Percentiles rank a stretch among this genome's conserved stretches.
Evolutionary conservation across 2,888 invertebrate genomes (phyloP).

Genomic region (Caradrina clavipalpis): DNA sequence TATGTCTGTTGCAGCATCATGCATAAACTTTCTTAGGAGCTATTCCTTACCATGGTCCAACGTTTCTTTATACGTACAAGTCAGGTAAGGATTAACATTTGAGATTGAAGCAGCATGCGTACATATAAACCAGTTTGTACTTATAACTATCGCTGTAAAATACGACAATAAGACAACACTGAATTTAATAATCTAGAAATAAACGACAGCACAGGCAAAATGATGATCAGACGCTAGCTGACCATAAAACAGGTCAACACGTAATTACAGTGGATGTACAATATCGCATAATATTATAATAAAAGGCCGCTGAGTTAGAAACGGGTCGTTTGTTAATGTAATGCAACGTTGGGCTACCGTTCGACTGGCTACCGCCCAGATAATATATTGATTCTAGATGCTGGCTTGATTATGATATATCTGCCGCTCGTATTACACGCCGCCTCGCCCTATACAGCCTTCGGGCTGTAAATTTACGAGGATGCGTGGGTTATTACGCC

Average conservation of each 20-base stretch:
- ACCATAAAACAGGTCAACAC: constrained; percentile 66
- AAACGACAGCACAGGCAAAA: constrained; percentile 40
- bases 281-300: constrained; percentile 69
- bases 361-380: constrained; percentile 63
- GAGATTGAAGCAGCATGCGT: constrained; percentile 29
- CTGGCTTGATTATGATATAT: constrained; percentile 77
- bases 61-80: constrained; percentile 50
- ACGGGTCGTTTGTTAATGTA: constrained; percentile 71
- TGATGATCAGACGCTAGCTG: constrained; percentile 51
- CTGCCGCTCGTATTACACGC: constrained; percentile 67
- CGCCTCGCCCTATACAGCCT: constrained; percentile 61
- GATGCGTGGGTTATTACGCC: constrained; percentile 67
- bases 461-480: constrained; percentile 67
- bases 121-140: constrained; percentile 30
- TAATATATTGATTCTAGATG: constrained; percentile 75
- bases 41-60: constrained; percentile 55
- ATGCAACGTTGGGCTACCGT: constrained; percentile 72
- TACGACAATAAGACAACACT: constrained; percentile 47
- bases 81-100: constrained; percentile 48
- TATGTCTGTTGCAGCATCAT: constrained; percentile 60
- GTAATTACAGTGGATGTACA: constrained; percentile 69
- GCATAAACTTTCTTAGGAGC: constrained; percentile 62
- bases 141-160: constrained; percentile 42
- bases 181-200: constrained; percentile 58
- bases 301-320: constrained; percentile 68